These are phyloP conservation scores for Calidris pygmaea DNA, from an alignment of 2,113 vertebrate genomes.

Conservation along the genomic window DNA sequence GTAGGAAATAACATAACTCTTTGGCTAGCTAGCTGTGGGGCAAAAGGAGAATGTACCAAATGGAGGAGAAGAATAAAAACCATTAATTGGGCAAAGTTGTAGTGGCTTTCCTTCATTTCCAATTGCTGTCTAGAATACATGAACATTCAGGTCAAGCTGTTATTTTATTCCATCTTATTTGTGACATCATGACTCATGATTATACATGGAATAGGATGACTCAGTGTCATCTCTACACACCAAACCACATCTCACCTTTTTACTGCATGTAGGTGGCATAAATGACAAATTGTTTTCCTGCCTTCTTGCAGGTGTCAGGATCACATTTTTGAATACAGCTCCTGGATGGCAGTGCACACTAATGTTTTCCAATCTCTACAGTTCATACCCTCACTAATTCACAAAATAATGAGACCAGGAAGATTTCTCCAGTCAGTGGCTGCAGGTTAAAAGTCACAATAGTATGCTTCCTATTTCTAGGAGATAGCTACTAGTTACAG, in stretches of 20 bases:
- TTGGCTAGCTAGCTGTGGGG: background rate
- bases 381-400: background rate
- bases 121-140: background rate
- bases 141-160: background rate
- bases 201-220: background rate
- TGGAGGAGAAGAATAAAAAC: background rate
- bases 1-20: background rate
- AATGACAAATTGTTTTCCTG: background rate
- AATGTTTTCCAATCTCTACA: background rate
- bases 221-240: background rate
- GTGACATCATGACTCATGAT: background rate
- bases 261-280: background rate
- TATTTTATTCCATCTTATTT: background rate
- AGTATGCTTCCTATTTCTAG: background rate
- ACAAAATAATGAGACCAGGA: background rate
- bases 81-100: background rate
- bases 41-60: background rate
- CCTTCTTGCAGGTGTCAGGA: background rate
- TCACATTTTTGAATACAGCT: background rate
- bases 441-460: background rate
- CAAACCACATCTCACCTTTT: background rate
- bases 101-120: background rate
- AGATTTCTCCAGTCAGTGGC: background rate
- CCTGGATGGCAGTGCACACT: background rate
- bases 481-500: background rate